A percentile compares a stretch with the other conserved stretches of the same genome.
Conservation (phyloP, 2,888 invertebrate species). For the Hypomecis punctinalis region DNA sequence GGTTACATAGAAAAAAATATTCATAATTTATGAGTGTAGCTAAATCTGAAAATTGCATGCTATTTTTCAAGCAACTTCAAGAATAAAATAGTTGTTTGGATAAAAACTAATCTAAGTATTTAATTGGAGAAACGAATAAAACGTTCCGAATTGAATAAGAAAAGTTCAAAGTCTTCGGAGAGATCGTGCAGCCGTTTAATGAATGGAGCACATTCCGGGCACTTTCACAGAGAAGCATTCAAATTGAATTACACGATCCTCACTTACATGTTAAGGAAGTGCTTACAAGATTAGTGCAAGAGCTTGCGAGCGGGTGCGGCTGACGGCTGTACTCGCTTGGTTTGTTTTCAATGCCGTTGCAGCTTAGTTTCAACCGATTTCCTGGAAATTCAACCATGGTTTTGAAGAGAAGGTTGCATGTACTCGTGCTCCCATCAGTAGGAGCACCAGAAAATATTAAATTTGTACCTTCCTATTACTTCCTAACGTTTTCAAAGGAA, state of each 20-base stretch:
- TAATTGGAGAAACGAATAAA: slow-evolving; percentile 18
- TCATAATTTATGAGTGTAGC: too few relatives aligned
- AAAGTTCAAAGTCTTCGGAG: slow-evolving; percentile 31
- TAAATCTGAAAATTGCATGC: too few relatives aligned
- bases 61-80: too few relatives aligned
- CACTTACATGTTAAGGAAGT: slow-evolving; percentile 47
- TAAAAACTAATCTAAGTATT: slow-evolving; percentile 15
- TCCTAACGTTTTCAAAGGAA: too few relatives aligned
- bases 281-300: slow-evolving; percentile 50
- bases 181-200: slow-evolving; percentile 42
- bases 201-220: slow-evolving; percentile 47
- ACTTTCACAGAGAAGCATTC: slow-evolving; percentile 47
- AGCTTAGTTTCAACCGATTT: neutral
- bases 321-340: slow-evolving; percentile 14
- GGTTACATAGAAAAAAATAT: too few relatives aligned
- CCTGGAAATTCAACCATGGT: too few relatives aligned
- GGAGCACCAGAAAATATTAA: too few relatives aligned
- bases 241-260: slow-evolving; percentile 57
- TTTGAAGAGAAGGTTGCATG: too few relatives aligned
- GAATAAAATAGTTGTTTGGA: neutral
- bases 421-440: too few relatives aligned
- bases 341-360: neutral
- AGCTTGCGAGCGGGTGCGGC: slow-evolving; percentile 11
- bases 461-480: too few relatives aligned
- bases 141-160: slow-evolving; percentile 24